Conservation (phyloP, 2,113 vertebrate genomes). For the Petroica traversi region DNA sequence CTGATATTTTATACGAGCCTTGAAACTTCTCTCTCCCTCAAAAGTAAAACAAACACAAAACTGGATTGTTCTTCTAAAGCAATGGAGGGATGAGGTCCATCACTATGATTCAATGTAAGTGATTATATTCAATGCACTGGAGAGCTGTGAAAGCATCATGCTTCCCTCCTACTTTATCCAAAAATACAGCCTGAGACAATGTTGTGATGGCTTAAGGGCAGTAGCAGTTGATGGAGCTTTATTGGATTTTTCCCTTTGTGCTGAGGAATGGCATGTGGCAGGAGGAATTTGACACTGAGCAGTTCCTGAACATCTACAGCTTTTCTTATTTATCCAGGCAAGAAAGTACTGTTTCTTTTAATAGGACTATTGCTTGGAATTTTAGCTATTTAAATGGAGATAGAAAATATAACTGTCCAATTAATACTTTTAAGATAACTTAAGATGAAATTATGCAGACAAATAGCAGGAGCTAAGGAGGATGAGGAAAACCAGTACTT, state of each 20-base stretch:
- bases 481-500: neutral
- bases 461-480: neutral
- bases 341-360: neutral
- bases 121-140: neutral
- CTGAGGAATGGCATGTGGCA: neutral
- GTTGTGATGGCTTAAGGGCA: neutral
- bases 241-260: neutral
- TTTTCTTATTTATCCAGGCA: neutral
- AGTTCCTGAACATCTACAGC: neutral
- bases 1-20: neutral
- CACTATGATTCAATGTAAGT: accelerated
- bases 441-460: neutral
- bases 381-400: neutral
- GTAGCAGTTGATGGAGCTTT: neutral
- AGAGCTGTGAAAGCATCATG: neutral
- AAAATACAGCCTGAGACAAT: neutral
- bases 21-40: accelerated
- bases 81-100: neutral
- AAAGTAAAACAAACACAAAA: neutral
- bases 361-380: neutral
- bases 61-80: neutral
- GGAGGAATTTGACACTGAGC: neutral
- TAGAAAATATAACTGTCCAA: neutral
- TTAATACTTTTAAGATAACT: neutral
- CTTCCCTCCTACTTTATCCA: neutral